phyloP scores from a whole-genome alignment of 2,888 invertebrate species.

The Petrophora chlorosata region DNA sequence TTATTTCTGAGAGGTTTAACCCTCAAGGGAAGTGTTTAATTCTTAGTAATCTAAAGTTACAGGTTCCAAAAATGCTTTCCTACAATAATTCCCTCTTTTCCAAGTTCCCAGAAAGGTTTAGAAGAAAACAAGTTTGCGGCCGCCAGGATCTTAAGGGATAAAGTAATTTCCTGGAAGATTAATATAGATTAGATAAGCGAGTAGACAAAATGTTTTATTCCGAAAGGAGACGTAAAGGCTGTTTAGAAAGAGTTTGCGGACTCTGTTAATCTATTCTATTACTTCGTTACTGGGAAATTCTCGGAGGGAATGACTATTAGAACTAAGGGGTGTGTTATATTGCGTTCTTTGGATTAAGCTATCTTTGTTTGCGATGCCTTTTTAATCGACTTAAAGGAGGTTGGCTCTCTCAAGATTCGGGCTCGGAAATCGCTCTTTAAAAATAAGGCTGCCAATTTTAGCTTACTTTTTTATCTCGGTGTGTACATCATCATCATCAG shows the following conservation, averaged over 20 bases:
- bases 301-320: conserved; percentile 2
- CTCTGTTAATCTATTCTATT: conserved; percentile 16
- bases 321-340: neutral
- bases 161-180: conserved; percentile 42
- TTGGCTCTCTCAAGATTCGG: too few species aligned
- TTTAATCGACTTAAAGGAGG: too few species aligned
- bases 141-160: conserved; percentile 38
- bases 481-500: too few species aligned
- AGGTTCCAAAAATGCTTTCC: too few species aligned
- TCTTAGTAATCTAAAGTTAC: neutral
- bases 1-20: conserved; percentile 1
- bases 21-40: conserved; percentile 1
- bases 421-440: too few species aligned
- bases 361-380: neutral
- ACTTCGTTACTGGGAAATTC: conserved; percentile 11
- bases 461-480: too few species aligned
- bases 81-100: too few species aligned
- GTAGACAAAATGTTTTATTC: conserved; percentile 32
- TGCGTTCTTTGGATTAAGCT: neutral
- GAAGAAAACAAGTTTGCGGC: conserved; percentile 35
- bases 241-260: conserved; percentile 22
- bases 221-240: conserved; percentile 21
- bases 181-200: conserved; percentile 43
- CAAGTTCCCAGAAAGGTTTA: conserved; percentile 20
- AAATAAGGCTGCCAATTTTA: too few species aligned